A percentile compares a stretch with the other conserved stretches of the same genome.
These are phyloP conservation scores for Lacanobia oleracea DNA, from an alignment of 2,888 invertebrate genomes.

Conservation along the genomic window DNA sequence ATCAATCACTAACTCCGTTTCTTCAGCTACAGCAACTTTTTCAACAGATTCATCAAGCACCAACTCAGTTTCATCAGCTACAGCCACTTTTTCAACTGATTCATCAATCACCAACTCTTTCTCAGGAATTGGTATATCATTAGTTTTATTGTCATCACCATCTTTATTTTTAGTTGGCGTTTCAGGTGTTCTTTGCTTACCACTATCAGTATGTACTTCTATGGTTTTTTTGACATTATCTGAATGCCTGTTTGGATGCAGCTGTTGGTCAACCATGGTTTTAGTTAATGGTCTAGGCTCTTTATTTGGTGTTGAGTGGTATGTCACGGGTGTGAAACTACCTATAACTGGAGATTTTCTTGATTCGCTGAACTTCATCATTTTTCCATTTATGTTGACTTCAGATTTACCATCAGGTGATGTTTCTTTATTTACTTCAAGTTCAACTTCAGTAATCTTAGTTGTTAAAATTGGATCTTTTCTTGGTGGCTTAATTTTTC, in stretches of 20 bases:
- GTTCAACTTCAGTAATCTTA: conserved; percentile 63
- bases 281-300: conserved; percentile 87
- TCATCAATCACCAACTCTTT: conserved; percentile 50
- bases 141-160: conserved; percentile 48
- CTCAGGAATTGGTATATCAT: conserved; percentile 40
- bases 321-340: conserved; percentile 85
- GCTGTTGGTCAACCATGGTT: conserved; percentile 86
- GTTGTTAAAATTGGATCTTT: conserved; percentile 69
- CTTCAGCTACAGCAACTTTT: conserved; percentile 27
- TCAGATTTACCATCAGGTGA: conserved; percentile 77
- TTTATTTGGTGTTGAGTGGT: conserved; percentile 87
- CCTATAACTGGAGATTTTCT: conserved; percentile 85
- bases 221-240: conserved; percentile 87
- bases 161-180: conserved; percentile 61
- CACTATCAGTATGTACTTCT: conserved; percentile 85
- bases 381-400: conserved; percentile 81
- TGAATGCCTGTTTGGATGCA: conserved; percentile 85
- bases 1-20: conserved; percentile 35
- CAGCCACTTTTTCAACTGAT: conserved; percentile 18
- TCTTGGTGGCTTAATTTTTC: conserved; percentile 67
- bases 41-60: conserved; percentile 38
- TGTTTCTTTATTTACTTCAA: conserved; percentile 71
- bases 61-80: conserved; percentile 37
- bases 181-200: conserved; percentile 76
- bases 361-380: conserved; percentile 84